Evolutionary conservation across 23 tunicate genomes (phyloP).

Genomic region (Trididemnum miniatum): DNA sequence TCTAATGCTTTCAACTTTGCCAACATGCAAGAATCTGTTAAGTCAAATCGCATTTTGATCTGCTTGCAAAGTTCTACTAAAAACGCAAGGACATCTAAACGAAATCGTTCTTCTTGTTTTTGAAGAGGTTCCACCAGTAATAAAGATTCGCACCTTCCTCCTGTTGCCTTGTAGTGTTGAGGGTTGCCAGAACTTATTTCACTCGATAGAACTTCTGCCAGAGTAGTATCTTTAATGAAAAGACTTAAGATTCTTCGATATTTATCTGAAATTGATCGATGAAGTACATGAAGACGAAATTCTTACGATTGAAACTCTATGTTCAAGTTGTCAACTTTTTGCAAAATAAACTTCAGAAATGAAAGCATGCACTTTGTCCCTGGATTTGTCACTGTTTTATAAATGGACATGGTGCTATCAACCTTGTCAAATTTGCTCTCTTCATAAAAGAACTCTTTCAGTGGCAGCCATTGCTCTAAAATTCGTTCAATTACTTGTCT

Average conservation of each 20-base stretch:
- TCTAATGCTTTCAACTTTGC: conserved; percentile 4
- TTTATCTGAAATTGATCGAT: conserved; percentile 13
- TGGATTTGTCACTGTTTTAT: neutral
- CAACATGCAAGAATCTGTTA: neutral
- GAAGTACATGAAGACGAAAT: conserved; percentile 17
- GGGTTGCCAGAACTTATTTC: conserved; percentile 2
- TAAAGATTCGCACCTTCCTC: conserved; percentile 16
- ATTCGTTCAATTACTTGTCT: conserved; percentile 9
- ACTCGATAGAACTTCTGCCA: neutral
- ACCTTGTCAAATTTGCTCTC: neutral
- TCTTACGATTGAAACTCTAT: conserved; percentile 7
- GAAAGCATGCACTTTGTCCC: conserved; percentile 28
- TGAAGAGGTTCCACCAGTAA: conserved; percentile 12
- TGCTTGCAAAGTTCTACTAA: conserved; percentile 25
- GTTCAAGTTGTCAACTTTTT: conserved; percentile 11
- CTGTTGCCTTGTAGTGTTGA: conserved; percentile 5
- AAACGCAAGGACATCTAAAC: conserved; percentile 18
- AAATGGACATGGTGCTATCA: neutral
- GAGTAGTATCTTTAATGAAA: neutral
- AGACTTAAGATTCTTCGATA: neutral
- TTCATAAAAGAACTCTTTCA: conserved; percentile 3
- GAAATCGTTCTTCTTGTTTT: conserved; percentile 3
- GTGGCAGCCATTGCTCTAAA: conserved; percentile 6
- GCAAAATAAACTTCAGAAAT: conserved; percentile 8
- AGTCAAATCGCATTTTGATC: conserved; percentile 11